These are phyloP conservation scores for Chaetogeoica ovagalla DNA, from an alignment of 2,888 invertebrate genomes.

Conservation along the genomic window DNA sequence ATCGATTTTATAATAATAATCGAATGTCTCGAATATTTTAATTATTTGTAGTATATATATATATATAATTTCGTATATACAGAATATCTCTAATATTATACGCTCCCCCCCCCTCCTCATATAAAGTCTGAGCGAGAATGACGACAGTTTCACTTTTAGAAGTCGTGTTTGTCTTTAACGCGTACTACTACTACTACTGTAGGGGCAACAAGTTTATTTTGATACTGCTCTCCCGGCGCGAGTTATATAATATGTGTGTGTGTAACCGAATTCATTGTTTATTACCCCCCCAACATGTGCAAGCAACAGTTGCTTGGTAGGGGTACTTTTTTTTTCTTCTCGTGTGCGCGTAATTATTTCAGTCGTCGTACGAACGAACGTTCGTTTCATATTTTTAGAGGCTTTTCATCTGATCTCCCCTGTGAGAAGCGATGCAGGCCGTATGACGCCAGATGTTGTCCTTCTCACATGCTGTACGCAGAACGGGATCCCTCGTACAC, in stretches of 20 bases:
- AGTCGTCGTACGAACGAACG: not conserved
- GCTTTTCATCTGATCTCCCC: conserved; percentile 49
- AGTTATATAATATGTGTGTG: not conserved
- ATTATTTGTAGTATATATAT: not conserved
- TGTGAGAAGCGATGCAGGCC: conserved; percentile 26
- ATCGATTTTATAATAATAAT: not conserved
- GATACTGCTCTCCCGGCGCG: conserved; percentile 32
- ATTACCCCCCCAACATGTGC: conserved; percentile 41
- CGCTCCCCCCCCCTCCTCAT: not conserved
- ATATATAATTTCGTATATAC: not conserved
- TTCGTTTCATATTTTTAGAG: conserved; percentile 33
- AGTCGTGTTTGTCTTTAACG: conserved; percentile 20
- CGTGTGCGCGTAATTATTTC: conserved; percentile 45
- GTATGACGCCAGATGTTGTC: conserved; percentile 51
- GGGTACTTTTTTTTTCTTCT: conserved; percentile 53
- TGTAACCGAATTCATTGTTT: conserved; percentile 44
- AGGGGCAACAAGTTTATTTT: conserved; percentile 50
- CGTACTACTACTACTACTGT: not conserved
- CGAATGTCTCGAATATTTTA: not conserved
- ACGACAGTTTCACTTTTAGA: conserved; percentile 1
- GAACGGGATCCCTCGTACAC: conserved; percentile 29
- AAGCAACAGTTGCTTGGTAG: conserved; percentile 52
- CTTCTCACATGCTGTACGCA: conserved; percentile 13
- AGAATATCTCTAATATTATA: not conserved
- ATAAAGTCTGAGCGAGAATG: not conserved